A percentile compares a stretch with the other conserved stretches of the same genome.
These are phyloP conservation scores for Phasianus colchicus DNA, from an alignment of 2,113 vertebrate genomes.

Conservation along the genomic window DNA sequence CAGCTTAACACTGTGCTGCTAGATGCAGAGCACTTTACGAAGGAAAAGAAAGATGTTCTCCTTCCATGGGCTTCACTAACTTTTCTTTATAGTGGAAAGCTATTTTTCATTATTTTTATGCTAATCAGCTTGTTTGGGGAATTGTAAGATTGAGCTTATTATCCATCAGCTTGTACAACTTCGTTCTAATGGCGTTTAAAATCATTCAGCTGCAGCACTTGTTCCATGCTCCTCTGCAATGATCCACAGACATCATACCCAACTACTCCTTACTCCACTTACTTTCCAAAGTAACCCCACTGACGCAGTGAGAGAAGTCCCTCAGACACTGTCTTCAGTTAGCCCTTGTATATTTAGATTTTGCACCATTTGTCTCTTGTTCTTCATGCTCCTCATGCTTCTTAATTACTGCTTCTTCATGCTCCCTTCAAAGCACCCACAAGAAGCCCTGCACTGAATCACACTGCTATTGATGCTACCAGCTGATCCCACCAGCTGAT, in stretches of 20 bases:
- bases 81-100: neutral
- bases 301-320: neutral
- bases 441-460: neutral
- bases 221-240: neutral
- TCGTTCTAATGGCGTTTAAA: neutral
- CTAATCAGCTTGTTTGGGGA: neutral
- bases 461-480: neutral
- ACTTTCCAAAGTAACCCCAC: neutral
- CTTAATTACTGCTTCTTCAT: neutral
- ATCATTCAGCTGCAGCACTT: neutral
- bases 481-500: neutral
- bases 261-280: neutral
- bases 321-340: neutral
- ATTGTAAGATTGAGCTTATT: neutral
- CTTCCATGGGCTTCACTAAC: neutral
- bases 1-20: neutral
- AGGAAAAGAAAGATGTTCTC: neutral
- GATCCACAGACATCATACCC: neutral
- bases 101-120: neutral
- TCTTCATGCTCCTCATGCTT: neutral
- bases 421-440: fast-evolving
- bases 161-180: neutral
- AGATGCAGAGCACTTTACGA: neutral
- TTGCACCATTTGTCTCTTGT: neutral
- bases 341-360: neutral